Base-by-base conservation (phyloP, 1,140 invertebrate species). In the Tribolium castaneum region DNA sequence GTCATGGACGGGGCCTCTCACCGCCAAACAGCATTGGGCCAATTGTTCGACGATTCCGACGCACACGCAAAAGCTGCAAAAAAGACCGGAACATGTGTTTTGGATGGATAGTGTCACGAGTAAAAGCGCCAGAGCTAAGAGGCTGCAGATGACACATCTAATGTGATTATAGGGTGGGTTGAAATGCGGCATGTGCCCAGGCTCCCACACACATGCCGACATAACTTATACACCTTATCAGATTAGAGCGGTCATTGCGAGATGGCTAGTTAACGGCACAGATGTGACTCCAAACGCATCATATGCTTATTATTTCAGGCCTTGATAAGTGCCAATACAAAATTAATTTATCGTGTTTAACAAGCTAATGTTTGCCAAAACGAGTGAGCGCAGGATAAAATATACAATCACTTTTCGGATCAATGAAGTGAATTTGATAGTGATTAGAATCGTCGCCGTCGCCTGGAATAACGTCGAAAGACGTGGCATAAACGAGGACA, bases 21-120 rank as follows among this genome's bases (percentile, higher is more conserved):
- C 90, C 35, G 89, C 87, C 75, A 90, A 87, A 82, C 92, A 91
- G 85, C 91, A 92, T 70, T 90, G 86, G 3, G 91, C 88, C 51
- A 94, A 84, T 77, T 91, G 91, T 85, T 94, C 93, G 5, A 93
- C 89, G 4, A 93, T 88, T 4, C 92, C 92, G 10, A 92, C 87
- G 77, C 90, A 90, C 49, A 93, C 92, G 10, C 91, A 88, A 83
- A 93, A 93, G 83, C 92, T 93, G 87, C 6, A 90, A 89, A 75
- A 71, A 79, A 71, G 13, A 74, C 7, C 10, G 45, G 74, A 30
- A 34, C 54, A 76, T 76, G 54, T 66, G 59, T 76, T 66, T 25
- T 34, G 54, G 56, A 62, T 76, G 74, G 74, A 66, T 49, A 66
- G 74, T 76, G 54, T 62, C 59, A 66, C 45, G 52, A 19, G 39